Evolutionary conservation across 2,888 invertebrate species (phyloP).

Genomic region (Chymomyza amoena): DNA sequence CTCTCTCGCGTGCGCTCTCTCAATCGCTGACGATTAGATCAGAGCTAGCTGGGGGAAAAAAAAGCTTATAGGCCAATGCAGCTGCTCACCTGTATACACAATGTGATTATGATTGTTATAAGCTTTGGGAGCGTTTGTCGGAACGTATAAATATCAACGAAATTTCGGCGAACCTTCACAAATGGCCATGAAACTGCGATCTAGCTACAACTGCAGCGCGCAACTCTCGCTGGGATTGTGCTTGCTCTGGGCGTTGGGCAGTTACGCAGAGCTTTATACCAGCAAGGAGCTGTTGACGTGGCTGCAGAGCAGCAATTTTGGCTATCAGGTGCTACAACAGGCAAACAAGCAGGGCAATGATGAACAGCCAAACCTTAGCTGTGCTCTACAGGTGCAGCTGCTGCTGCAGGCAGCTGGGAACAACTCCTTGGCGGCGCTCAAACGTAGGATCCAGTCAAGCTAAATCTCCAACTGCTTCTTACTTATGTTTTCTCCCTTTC

Average conservation of each 20-base stretch:
- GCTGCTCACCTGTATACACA: not conserved
- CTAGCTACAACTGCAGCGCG: not conserved
- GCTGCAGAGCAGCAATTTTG: constrained; percentile 59
- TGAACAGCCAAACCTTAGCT: constrained; percentile 26
- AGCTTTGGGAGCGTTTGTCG: constrained; percentile 20
- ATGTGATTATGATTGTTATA: constrained; percentile 29
- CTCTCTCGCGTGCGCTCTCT: not conserved
- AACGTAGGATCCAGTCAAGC: constrained; percentile 34
- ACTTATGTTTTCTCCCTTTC: not conserved
- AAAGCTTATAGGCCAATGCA: not conserved
- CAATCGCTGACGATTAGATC: not conserved
- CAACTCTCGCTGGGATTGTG: not conserved
- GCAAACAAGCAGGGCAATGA: constrained; percentile 17
- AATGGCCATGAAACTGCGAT: constrained; percentile 36
- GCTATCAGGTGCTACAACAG: constrained; percentile 53
- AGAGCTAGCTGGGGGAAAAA: not conserved
- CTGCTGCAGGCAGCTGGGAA: constrained; percentile 43
- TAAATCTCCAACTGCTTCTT: not conserved
- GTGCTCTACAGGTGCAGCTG: constrained; percentile 37
- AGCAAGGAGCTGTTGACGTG: constrained; percentile 26
- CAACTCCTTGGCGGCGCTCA: constrained; percentile 41
- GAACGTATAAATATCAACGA: constrained; percentile 58
- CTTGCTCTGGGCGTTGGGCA: not conserved
- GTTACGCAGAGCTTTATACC: not conserved
- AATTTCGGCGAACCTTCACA: constrained; percentile 30